A percentile compares a stretch with the other conserved stretches of the same genome.
phyloP scores from a whole-genome alignment of 2,797 vertebrate genomes.

The Callimico goeldii region DNA sequence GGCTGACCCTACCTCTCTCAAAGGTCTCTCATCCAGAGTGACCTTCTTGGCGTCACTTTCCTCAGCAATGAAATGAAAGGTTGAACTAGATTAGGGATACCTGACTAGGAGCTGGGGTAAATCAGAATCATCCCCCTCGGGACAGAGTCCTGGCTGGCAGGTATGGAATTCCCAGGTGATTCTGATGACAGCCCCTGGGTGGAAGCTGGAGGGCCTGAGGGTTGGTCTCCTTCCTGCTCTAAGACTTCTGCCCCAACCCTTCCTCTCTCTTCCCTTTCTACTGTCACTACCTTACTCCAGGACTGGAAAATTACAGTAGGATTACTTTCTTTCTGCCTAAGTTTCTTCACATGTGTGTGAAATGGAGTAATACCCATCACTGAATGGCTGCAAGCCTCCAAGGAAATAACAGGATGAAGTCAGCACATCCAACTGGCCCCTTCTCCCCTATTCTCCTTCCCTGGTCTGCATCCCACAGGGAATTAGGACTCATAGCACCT shows the following conservation, averaged over 20 bases:
- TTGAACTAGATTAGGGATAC: not conserved
- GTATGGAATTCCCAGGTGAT: not conserved
- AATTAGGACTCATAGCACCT: not conserved
- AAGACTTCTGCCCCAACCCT: not conserved
- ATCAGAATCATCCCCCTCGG: not conserved
- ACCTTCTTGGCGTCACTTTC: not conserved
- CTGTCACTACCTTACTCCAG: not conserved
- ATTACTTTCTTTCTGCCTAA: not conserved
- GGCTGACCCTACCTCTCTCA: not conserved
- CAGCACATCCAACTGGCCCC: not conserved
- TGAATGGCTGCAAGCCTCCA: not conserved
- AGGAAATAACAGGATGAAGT: not conserved
- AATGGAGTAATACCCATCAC: not conserved
- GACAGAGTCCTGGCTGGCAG: not conserved
- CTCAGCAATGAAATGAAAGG: not conserved
- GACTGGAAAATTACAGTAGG: not conserved
- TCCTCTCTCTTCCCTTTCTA: not conserved
- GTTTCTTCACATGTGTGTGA: not conserved
- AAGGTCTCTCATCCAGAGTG: not conserved
- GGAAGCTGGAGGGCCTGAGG: not conserved
- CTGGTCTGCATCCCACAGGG: rapidly evolving
- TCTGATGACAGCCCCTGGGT: not conserved
- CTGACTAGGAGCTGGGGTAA: rapidly evolving
- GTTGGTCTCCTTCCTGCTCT: not conserved
- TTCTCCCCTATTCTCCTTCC: not conserved